These are phyloP conservation scores for Aphelenchoides fujianensis DNA, from an alignment of 1,140 invertebrate genomes.

Conservation along the genomic window DNA sequence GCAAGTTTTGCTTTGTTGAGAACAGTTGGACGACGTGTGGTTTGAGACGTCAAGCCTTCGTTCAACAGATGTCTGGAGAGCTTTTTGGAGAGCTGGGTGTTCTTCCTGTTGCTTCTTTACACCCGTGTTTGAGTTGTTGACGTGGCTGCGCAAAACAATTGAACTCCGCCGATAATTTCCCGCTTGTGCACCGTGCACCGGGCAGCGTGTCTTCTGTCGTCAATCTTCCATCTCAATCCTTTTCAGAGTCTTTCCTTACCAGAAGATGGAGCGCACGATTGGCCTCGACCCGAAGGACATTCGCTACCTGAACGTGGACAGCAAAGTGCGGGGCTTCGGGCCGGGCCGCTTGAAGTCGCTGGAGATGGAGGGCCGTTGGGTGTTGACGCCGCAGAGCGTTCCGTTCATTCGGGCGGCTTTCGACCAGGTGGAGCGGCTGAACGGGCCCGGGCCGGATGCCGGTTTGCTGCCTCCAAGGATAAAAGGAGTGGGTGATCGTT, in stretches of 20 bases:
- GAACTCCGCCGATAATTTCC: no score
- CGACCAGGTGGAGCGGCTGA: constrained; percentile 24
- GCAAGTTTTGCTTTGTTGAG: no score
- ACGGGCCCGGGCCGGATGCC: constrained; percentile 4
- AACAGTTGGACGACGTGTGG: no score
- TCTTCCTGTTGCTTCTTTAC: no score
- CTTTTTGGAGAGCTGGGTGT: background rate
- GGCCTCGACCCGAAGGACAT: constrained; percentile 20
- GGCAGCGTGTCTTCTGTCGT: no score
- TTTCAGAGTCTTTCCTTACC: background rate
- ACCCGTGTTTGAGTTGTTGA: no score
- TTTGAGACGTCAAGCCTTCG: no score
- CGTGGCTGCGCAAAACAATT: no score
- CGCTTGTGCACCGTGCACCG: no score
- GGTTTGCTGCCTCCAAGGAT: background rate
- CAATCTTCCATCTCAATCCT: no score
- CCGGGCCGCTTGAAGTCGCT: constrained; percentile 22
- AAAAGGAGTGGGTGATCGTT: background rate
- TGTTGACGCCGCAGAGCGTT: background rate
- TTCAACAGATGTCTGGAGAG: no score
- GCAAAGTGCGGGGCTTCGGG: constrained; percentile 4
- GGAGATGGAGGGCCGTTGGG: constrained; percentile 26
- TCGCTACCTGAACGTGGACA: constrained; percentile 25
- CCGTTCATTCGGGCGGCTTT: constrained; percentile 10
- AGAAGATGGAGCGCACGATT: constrained; percentile 1